Base-by-base conservation (phyloP, 1,140 invertebrate genomes). In the Mycetomoellerius zeteki region DNA sequence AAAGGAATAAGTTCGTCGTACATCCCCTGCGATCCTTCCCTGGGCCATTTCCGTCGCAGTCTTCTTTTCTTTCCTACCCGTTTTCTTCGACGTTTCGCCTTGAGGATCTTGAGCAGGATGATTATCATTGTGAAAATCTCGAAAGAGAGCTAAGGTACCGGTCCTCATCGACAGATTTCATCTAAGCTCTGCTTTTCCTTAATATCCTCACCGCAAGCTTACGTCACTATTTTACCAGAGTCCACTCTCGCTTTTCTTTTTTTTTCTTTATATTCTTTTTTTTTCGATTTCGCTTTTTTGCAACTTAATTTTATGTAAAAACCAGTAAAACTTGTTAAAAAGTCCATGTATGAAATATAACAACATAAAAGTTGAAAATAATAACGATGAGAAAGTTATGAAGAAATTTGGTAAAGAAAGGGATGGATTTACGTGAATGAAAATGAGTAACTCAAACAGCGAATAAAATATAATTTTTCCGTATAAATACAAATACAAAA, bases 271-370 rank as follows among this genome's bases (percentile, higher is more conserved):
- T 43, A 12, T 43, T 43, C 37, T 76, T 67, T 47, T 82, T 64
- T 30, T 54, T 67, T 82, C 14, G 19, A 50, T 75, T 27, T 56
- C 33, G 27, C 27, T 52, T 91, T 92, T 91, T 90, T 84, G 71
- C 75, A 58, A 64, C 84, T 88, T 85, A 77, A 89, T 91, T 91
- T 82, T 78, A 65, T 73, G 77, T 64, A 81, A 87, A 94, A 93
- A 93, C 89, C 89, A 91, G 90, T 92, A 92, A 82, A 92, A 93
- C 91, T 93, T 91, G 91, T 93, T 92, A 87, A 90, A 93, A 90
- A 71, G 56, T n/a, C 24, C n/a, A 27, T 81, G 80, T 24, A 62
- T 85, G 72, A 33, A 82, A 58, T 43, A 73, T 54, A 64, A n/a
- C 54, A 37, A 78, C 14, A 47, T 58, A 16, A 56, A 21, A 85